Conservation (phyloP, 2,888 invertebrate species). For the Trachelus troglodyta region DNA sequence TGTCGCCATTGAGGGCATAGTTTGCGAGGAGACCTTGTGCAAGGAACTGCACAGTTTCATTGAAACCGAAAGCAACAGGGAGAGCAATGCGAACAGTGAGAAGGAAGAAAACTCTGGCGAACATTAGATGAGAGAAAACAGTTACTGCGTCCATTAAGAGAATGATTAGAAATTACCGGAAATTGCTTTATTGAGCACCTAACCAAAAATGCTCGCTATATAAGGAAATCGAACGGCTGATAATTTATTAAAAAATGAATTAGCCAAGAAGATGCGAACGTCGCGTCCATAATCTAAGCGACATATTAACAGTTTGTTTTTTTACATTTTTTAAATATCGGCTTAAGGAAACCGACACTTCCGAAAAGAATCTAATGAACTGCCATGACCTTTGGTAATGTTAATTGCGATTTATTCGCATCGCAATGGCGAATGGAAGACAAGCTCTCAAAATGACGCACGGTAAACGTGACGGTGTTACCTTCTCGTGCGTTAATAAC, state of each 20-base stretch:
- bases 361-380: slow-evolving; percentile 30
- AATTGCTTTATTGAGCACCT: slow-evolving; percentile 10
- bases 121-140: not conserved
- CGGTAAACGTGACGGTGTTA: not conserved
- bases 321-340: not conserved
- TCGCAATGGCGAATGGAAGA: not conserved
- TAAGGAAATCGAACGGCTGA: not conserved
- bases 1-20: slow-evolving; percentile 41
- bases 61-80: slow-evolving; percentile 48
- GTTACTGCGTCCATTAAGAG: not conserved
- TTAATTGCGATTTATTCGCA: not conserved
- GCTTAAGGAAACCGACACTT: not conserved
- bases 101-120: slow-evolving; percentile 27
- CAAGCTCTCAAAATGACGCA: not conserved
- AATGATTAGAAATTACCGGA: not conserved
- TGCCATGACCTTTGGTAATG: slow-evolving; percentile 61
- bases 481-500: not conserved
- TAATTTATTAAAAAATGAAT: not conserved
- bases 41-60: slow-evolving; percentile 58
- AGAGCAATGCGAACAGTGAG: slow-evolving; percentile 29
- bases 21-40: slow-evolving; percentile 57
- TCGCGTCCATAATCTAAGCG: not conserved
- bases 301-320: not conserved
- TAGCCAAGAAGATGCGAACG: not conserved
- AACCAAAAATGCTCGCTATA: slow-evolving; percentile 13